Evolutionary conservation across 1,140 invertebrate genomes (phyloP).

Genomic region (Achroia grisella): DNA sequence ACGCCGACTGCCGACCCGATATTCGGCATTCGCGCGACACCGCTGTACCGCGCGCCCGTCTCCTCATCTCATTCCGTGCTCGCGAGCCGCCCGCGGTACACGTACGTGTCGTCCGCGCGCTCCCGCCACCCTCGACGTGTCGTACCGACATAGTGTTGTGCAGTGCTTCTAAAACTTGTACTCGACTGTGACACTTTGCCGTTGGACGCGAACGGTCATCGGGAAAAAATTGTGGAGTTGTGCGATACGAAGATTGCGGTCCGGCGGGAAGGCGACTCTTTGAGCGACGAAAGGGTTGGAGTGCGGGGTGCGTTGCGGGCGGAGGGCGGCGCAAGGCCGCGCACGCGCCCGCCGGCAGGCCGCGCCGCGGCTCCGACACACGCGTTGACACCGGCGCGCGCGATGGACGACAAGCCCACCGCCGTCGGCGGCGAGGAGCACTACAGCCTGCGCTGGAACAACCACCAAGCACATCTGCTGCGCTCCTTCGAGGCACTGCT

Average conservation of each 20-base stretch:
- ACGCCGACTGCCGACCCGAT: conserved; percentile 18
- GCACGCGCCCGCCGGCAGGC: conserved; percentile 35
- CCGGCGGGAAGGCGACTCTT: conserved; percentile 40
- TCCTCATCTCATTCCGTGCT: conserved; percentile 33
- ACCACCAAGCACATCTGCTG: conserved; percentile 90
- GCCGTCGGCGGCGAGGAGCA: conserved; percentile 77
- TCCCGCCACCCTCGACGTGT: conserved; percentile 12
- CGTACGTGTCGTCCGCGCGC: conserved; percentile 28
- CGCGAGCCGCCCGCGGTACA: conserved; percentile 40
- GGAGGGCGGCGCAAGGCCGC: conserved; percentile 50
- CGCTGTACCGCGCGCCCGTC: conserved; percentile 34
- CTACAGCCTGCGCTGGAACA: conserved; percentile 94
- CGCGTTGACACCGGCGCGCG: conserved; percentile 34
- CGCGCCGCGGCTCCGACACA: conserved; percentile 26
- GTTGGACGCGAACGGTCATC: conserved; percentile 1
- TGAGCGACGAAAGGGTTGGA: conserved; percentile 57
- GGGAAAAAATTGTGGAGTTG: conserved; percentile 20
- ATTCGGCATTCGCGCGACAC: conserved; percentile 42
- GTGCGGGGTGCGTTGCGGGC: conserved; percentile 37
- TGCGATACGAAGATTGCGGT: conserved; percentile 44
- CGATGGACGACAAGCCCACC: conserved; percentile 59
- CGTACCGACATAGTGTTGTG: conserved; percentile 26
- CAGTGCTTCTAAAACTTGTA: conserved; percentile 35
- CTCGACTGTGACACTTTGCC: conserved; percentile 23
- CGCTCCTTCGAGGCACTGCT: conserved; percentile 89